Evolutionary conservation across 2,888 invertebrate genomes (phyloP), one percentile per base, ranked within the genome.

Genomic region (Eristalis arbustorum): DNA sequence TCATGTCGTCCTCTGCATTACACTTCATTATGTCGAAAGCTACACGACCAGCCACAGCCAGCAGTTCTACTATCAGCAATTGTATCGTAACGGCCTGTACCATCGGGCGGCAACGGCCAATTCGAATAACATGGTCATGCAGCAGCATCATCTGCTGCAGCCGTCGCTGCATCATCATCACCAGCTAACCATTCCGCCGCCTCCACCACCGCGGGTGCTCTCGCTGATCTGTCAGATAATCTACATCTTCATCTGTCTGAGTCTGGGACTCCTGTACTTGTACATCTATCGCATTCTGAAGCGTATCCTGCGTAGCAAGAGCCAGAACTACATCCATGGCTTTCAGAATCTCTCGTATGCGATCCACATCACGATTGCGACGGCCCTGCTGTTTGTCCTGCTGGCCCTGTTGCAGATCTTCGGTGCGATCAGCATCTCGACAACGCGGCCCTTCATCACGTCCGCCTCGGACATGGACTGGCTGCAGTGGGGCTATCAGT

Each of bases 401-500:
- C 94, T 97, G 93, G 97, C 97, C 1, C 95, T 95, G 14, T 94
- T 98, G 31, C 98, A 98, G 91, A 95, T 98, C 28, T 98, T 97
- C 91, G 97, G 97, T 1, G 94, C 96, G 66, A 95, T 96, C 90
- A 95, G 95, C 66, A 95, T 96, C 61, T 94, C 94, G 90, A 92
- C 91, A 88, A 89, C 90, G 3, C 90, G 92, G 3, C 90, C 91
- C 0, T 62, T 91, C n/a, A 90, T 90, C 18, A 71, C 93, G 91
- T 89, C 89, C 89, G 93, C 89, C 88, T 88, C 91, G 0, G 95
- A 96, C 89, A 95, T 96, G 89, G 96, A 96, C 85, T 98, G 98
- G 98, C 94, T 98, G 3, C 96, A 98, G 94, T 98, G 98, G 97
- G 96, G 97, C 23, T 98, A 97, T 93, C 97, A 98, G 91, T 96